Percentiles rank a stretch among this genome's conserved stretches.
phyloP scores from a whole-genome alignment of 2,888 invertebrate genomes.

The Tipula lateralis region DNA sequence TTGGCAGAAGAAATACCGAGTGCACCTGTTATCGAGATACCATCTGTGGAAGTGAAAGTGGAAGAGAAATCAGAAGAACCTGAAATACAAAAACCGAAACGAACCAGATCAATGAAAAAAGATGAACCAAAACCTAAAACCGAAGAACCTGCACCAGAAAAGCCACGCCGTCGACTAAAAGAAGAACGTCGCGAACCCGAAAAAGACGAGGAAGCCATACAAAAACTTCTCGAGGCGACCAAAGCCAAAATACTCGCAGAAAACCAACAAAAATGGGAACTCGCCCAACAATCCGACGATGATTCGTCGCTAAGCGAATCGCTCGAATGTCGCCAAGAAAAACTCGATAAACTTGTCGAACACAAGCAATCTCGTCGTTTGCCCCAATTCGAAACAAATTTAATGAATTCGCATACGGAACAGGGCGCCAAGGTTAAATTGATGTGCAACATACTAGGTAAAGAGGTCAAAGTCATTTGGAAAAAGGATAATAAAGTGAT shows the following conservation, averaged over 20 bases:
- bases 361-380: conserved; percentile 35
- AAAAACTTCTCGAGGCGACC: neutral
- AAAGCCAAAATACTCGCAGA: neutral
- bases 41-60: neutral
- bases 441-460: conserved; percentile 70
- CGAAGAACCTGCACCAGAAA: neutral
- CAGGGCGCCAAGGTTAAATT: conserved; percentile 70
- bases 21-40: conserved; percentile 35
- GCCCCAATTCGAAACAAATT: conserved; percentile 52
- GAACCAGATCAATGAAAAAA: conserved; percentile 20
- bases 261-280: conserved; percentile 28
- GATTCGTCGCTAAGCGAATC: neutral
- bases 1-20: neutral
- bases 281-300: neutral
- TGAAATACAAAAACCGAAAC: neutral
- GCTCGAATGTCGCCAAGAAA: neutral
- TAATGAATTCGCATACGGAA: conserved; percentile 71
- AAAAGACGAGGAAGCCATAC: neutral
- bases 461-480: conserved; percentile 67
- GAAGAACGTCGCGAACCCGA: neutral
- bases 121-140: neutral
- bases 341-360: neutral
- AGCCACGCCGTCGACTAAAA: neutral
- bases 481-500: conserved; percentile 63
- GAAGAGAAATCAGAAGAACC: neutral